Evolutionary conservation across 1,140 invertebrate genomes (phyloP).

Genomic region (Caenorhabditis remanei): DNA sequence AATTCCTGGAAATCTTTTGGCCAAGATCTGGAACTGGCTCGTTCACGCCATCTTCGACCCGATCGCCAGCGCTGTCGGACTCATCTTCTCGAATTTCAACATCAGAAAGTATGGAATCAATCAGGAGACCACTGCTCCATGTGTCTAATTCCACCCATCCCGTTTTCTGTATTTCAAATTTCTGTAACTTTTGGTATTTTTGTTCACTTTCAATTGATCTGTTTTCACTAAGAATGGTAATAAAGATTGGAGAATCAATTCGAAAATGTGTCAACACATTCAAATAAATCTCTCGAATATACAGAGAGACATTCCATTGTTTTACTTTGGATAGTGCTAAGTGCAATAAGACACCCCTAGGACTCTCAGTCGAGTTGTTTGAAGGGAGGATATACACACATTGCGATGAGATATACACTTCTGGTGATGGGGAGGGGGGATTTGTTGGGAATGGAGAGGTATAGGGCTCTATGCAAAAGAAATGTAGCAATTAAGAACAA

Average conservation of each 20-base stretch:
- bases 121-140: constrained; percentile 58
- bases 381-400: constrained; percentile 22
- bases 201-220: background rate
- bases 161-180: background rate
- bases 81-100: constrained; percentile 61
- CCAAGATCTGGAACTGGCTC: constrained; percentile 66
- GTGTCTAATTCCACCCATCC: constrained; percentile 44
- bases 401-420: constrained; percentile 16
- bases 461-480: no score
- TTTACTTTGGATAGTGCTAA: constrained; percentile 21
- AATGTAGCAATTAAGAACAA: no score
- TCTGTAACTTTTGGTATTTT: background rate
- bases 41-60: constrained; percentile 67
- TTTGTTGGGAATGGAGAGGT: no score
- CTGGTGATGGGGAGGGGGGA: background rate
- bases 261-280: background rate
- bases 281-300: background rate
- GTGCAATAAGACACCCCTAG: constrained; percentile 42
- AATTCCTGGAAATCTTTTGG: constrained; percentile 62
- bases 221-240: constrained; percentile 22
- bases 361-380: no score
- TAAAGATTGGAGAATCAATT: constrained; percentile 2
- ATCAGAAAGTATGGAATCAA: constrained; percentile 64
- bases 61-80: constrained; percentile 51
- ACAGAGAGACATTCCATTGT: constrained; percentile 1